These are phyloP conservation scores for Smutsia temminckii DNA, from an alignment of 2,797 vertebrate species.

Conservation along the genomic window DNA sequence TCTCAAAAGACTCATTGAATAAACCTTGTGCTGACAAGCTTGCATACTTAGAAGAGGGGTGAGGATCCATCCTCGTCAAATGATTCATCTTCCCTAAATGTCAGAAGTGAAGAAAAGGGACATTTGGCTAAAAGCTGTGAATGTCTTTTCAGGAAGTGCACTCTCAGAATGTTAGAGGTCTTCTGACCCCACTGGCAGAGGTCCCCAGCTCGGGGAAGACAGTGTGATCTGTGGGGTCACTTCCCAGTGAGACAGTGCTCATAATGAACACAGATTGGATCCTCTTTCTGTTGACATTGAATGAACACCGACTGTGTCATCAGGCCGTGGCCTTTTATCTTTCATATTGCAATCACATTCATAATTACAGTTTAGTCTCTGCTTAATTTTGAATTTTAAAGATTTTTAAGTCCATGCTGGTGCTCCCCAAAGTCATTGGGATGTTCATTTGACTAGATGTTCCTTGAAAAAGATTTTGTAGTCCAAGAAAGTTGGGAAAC, in stretches of 20 bases:
- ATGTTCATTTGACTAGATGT: background rate
- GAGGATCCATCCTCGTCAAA: background rate
- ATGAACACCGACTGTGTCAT: background rate
- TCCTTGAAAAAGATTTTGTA: background rate
- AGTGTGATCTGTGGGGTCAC: background rate
- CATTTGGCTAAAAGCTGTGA: conserved; percentile 7
- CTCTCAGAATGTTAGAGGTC: conserved; percentile 17
- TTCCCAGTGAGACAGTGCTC: background rate
- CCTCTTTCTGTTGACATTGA: conserved; percentile 35
- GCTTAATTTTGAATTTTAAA: background rate
- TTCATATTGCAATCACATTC: background rate
- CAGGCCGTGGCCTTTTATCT: background rate
- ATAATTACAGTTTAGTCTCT: background rate
- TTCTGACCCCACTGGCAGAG: background rate
- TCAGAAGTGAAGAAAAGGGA: conserved; percentile 33
- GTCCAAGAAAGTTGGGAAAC: background rate
- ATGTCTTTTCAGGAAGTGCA: conserved; percentile 34
- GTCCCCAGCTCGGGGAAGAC: background rate
- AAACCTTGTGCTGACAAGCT: background rate
- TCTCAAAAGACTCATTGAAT: conserved; percentile 49
- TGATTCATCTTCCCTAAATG: conserved; percentile 57
- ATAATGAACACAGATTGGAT: background rate
- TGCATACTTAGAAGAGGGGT: background rate
- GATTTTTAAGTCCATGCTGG: background rate
- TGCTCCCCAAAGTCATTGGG: background rate